A percentile compares a stretch with the other conserved stretches of the same genome.
Conservation (phyloP, 2,797 vertebrate genomes). For the Sus cebifrons region DNA sequence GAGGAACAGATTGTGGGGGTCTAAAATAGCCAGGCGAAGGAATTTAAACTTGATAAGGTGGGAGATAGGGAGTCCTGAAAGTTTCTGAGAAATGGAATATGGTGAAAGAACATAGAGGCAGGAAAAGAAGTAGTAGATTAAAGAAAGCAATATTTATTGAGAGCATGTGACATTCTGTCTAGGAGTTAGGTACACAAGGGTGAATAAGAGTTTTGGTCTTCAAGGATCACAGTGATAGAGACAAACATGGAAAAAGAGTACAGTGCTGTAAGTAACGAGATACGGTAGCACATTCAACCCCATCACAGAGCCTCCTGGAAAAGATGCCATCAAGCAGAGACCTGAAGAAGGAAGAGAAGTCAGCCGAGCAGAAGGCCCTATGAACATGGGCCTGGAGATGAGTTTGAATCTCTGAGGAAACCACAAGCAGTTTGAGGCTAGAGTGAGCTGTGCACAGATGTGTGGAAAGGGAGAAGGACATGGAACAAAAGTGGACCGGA, state of each 20-base stretch:
- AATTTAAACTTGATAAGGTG: constrained; percentile 34
- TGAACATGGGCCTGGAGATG: not conserved
- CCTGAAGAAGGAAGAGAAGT: not conserved
- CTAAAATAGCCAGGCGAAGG: constrained; percentile 14
- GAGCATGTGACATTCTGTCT: not conserved
- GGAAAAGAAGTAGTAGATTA: not conserved
- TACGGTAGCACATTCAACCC: not conserved
- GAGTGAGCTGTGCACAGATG: not conserved
- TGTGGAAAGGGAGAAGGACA: not conserved
- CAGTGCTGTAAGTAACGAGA: not conserved
- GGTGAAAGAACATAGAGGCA: not conserved
- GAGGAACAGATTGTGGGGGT: not conserved
- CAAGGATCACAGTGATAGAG: not conserved
- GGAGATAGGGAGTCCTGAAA: constrained; percentile 10
- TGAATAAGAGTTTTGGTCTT: not conserved
- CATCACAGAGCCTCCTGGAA: not conserved
- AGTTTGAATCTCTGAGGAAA: not conserved
- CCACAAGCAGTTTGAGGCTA: not conserved
- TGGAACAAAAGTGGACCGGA: not conserved
- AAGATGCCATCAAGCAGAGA: not conserved
- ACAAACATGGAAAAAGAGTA: not conserved
- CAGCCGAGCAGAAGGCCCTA: not conserved
- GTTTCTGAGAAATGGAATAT: constrained; percentile 23
- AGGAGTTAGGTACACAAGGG: not conserved
- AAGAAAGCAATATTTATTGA: not conserved